phyloP scores from a whole-genome alignment of 2,113 vertebrate genomes.

The Pseudorectes ferrugineus region DNA sequence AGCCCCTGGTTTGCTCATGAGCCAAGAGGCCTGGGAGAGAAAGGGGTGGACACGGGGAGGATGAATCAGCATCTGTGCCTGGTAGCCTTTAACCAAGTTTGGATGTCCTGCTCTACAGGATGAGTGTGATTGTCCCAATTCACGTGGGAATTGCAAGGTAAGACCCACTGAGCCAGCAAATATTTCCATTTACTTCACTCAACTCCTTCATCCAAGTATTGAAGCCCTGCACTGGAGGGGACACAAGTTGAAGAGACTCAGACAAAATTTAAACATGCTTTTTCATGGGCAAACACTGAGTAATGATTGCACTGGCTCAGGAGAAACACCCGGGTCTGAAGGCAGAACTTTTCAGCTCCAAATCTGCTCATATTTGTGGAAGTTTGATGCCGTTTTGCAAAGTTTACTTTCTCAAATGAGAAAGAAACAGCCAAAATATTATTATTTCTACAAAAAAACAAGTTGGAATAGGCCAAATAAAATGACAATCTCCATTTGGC shows the following conservation, averaged over 20 bases:
- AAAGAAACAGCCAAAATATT: conserved; percentile 18
- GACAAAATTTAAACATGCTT: background rate
- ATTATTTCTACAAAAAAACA: conserved; percentile 6
- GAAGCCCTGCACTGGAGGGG: background rate
- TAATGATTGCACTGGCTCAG: background rate
- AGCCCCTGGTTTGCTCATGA: accelerated
- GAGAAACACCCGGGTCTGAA: background rate
- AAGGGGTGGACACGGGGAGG: background rate
- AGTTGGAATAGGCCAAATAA: background rate
- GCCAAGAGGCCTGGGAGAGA: background rate
- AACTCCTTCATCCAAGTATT: accelerated
- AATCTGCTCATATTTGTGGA: background rate
- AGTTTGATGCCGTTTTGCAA: background rate
- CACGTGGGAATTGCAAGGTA: background rate
- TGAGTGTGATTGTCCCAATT: background rate
- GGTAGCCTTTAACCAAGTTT: background rate
- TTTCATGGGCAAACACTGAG: background rate
- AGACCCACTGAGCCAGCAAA: background rate
- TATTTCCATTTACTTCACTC: background rate
- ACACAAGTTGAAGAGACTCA: background rate
- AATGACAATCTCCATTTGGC: background rate
- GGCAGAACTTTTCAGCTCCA: background rate
- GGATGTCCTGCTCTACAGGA: background rate
- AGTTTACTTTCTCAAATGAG: conserved; percentile 29
- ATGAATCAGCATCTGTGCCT: background rate